These are phyloP conservation scores for Tilapia sparmanii DNA, from an alignment of 2,113 vertebrate species.

Conservation along the genomic window DNA sequence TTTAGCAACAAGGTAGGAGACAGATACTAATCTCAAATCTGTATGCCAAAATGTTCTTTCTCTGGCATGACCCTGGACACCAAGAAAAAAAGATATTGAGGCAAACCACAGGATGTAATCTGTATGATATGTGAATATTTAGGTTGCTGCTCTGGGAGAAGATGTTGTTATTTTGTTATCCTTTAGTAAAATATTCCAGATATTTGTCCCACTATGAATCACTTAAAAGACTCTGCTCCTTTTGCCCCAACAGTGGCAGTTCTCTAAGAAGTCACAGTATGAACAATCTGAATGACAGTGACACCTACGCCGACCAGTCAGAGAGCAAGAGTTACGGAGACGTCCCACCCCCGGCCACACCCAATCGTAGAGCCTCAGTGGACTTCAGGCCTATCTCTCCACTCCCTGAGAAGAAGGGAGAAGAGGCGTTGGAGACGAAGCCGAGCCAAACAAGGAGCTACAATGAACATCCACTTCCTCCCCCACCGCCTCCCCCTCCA, in stretches of 20 bases:
- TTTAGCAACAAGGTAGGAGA: constrained; percentile 48
- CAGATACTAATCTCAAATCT: neutral
- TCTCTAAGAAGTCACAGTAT: constrained; percentile 80
- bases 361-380: constrained; percentile 52
- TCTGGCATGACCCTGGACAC: neutral
- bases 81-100: neutral
- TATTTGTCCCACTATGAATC: neutral
- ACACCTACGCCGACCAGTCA: constrained; percentile 43
- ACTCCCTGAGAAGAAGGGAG: constrained; percentile 55
- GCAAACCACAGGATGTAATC: neutral
- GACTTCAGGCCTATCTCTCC: constrained; percentile 55
- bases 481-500: neutral
- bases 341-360: constrained; percentile 54
- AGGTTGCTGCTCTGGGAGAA: neutral
- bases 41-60: neutral
- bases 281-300: constrained; percentile 78
- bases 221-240: neutral
- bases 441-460: constrained; percentile 42
- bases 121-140: neutral
- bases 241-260: constrained; percentile 67
- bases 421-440: neutral
- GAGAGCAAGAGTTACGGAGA: constrained; percentile 51
- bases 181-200: neutral
- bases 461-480: constrained; percentile 49
- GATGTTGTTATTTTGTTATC: neutral